Base-by-base conservation (phyloP, 2,113 vertebrate genomes). In the Ptilonorhynchus violaceus region DNA sequence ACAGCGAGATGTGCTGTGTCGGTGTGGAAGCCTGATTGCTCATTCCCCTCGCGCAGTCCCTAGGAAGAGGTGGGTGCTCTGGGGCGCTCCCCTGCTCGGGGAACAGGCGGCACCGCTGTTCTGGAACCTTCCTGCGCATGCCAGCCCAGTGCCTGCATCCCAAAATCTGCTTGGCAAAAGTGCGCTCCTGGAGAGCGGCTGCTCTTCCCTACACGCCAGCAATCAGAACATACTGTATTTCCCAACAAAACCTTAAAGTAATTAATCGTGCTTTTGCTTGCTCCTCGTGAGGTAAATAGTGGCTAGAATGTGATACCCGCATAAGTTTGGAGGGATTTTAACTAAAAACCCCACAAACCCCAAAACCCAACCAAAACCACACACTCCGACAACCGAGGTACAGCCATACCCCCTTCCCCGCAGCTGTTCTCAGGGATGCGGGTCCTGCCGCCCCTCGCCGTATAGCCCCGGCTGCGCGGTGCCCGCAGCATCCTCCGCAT, bases 51-150 rank as follows among this genome's bases (percentile, higher is more conserved):
- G 59, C 10, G 9, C 20, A 28, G 44, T 62, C 52, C 76, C 85
- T 15, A 35, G 58, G 11, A 4, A 74, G 72, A 73, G 69, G 42
- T 53, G 94, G 79, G 63, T 41, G 91, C 96, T 92, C 67, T 31
- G 44, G 88, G 67, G 82, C 10, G 11, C n/a, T 85, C 92, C 46
- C 76, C 56, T 19, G 81, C 78, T 7, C 8, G 33, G 81, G 52
- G 78, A 94, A 85, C 39, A 39, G 96, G 87, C 33, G 52, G 76
- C 41, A 50, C 52, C 37, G 42, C 82, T 24, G 4, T 97, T 98
- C 98, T 98, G 87, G 98, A 98, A 98, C 56, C 84, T 97, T 98
- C 98, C 89, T 56, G 55, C 20, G 18, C 88, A 92, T 33, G 19
- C 49, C 63, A 67, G 63, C 4, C 16, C 39, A 28, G 22, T 24